Conservation (phyloP, 2,888 invertebrate genomes). For the Ptychoptera albimana region DNA sequence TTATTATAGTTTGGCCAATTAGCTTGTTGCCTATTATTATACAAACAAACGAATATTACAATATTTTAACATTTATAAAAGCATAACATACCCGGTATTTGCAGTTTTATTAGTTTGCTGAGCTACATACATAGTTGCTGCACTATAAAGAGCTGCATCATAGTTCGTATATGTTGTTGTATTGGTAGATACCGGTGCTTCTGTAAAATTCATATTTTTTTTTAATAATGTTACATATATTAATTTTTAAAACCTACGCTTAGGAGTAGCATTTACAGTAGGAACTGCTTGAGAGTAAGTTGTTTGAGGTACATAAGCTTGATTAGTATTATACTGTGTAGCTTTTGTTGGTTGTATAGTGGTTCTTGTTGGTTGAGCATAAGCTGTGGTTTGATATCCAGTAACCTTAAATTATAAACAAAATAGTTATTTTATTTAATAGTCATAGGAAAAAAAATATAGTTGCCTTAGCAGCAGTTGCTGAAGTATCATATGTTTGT, state of each 20-base stretch:
- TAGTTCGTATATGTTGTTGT: conserved; percentile 69
- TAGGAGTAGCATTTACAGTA: conserved; percentile 23
- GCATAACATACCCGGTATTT: conserved; percentile 28
- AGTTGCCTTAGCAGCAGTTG: conserved; percentile 21
- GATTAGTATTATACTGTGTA: conserved; percentile 41
- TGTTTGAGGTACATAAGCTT: conserved; percentile 22
- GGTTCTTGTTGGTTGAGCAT: conserved; percentile 47
- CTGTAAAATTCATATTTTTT: conserved; percentile 7
- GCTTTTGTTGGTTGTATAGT: conserved; percentile 43
- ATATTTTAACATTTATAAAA: background rate
- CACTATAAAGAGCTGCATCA: conserved; percentile 90
- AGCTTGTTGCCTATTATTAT: conserved; percentile 4
- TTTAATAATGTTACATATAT: conserved; percentile 1
- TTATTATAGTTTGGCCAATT: conserved; percentile 41
- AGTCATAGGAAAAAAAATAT: background rate
- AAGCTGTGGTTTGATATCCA: conserved; percentile 21
- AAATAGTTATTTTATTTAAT: background rate
- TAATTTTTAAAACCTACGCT: conserved; percentile 33
- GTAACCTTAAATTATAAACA: conserved; percentile 3
- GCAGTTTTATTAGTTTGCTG: conserved; percentile 41
- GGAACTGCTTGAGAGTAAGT: conserved; percentile 13
- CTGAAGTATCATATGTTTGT: conserved; percentile 31
- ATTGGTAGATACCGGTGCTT: conserved; percentile 34
- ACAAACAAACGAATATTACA: background rate
- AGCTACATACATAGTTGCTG: conserved; percentile 88